These are phyloP conservation scores for Gephyroberyx darwinii DNA, from an alignment of 2,797 vertebrate genomes.

Conservation along the genomic window DNA sequence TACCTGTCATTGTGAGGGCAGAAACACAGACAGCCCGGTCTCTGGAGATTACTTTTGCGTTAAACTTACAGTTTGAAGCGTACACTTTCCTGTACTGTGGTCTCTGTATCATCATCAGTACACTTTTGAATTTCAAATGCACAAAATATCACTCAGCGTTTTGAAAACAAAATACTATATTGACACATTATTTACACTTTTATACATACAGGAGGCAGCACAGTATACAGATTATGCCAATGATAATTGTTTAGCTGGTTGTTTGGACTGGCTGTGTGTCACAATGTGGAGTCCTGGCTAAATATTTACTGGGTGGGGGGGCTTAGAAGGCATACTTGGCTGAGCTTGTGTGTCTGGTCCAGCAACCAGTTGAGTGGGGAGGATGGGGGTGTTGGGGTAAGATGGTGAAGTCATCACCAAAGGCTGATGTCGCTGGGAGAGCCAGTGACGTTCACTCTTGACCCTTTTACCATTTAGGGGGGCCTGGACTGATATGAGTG, in stretches of 20 bases:
- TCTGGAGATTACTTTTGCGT: constrained; percentile 25
- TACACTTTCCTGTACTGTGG: constrained; percentile 38
- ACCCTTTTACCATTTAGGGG: constrained; percentile 85
- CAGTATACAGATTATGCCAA: constrained; percentile 77
- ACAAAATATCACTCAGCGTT: constrained; percentile 54
- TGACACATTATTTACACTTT: constrained; percentile 54
- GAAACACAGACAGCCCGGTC: constrained; percentile 6
- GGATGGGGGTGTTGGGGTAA: constrained; percentile 26
- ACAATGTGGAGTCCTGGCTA: constrained; percentile 76
- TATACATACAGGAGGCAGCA: constrained; percentile 67
- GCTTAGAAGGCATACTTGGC: constrained; percentile 67
- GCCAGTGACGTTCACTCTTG: constrained; percentile 70
- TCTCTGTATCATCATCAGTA: constrained; percentile 26
- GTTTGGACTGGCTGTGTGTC: constrained; percentile 82
- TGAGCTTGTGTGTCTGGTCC: constrained; percentile 67
- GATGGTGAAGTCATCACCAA: constrained; percentile 67
- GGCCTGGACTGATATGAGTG: constrained; percentile 81
- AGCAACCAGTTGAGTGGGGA: constrained; percentile 27
- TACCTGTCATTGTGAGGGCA: constrained; percentile 15
- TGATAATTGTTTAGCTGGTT: constrained; percentile 81
- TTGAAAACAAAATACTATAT: constrained; percentile 68
- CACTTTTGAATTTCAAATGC: constrained; percentile 44
- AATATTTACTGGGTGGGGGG: constrained; percentile 81
- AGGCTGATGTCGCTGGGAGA: constrained; percentile 67
- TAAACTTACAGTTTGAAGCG: constrained; percentile 24